A percentile compares a stretch with the other conserved stretches of the same genome.
Evolutionary conservation across 1,140 invertebrate species (phyloP).

Genomic region (Protaetia brevitarsis): DNA sequence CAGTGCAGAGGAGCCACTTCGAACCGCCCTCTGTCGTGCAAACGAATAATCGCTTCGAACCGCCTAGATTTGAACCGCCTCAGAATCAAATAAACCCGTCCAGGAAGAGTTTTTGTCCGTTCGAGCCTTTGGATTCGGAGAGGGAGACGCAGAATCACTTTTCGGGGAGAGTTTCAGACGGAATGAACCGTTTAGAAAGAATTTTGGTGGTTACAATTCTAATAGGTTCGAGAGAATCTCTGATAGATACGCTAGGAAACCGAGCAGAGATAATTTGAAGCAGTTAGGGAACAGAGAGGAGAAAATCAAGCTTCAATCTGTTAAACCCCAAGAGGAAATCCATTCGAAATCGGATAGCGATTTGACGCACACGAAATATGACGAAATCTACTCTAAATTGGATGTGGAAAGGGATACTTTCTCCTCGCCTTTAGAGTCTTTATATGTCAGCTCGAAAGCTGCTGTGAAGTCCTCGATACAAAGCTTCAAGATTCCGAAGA

Average conservation of each 20-base stretch:
- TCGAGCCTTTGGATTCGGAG: not conserved
- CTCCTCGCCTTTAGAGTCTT: not conserved
- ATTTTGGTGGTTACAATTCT: not conserved
- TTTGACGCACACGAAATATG: not conserved
- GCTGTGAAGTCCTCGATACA: not conserved
- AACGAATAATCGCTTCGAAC: no score
- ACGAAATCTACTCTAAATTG: slow-evolving; percentile 13
- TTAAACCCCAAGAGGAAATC: not conserved
- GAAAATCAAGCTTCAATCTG: no score
- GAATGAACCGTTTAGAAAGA: not conserved
- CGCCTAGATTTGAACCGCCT: not conserved
- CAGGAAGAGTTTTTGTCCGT: slow-evolving; percentile 8
- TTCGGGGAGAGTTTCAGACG: not conserved
- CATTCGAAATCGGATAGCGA: not conserved
- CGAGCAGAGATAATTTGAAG: not conserved
- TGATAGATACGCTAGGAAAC: not conserved
- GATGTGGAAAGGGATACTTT: not conserved
- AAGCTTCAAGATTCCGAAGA: slow-evolving; percentile 13
- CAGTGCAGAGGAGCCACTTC: not conserved
- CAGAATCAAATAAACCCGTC: not conserved
- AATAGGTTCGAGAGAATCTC: no score
- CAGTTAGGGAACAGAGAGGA: no score
- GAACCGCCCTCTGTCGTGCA: not conserved
- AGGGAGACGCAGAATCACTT: not conserved
- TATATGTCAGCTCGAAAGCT: not conserved